Evolutionary conservation across 2,888 invertebrate genomes (phyloP).

Genomic region (Creontiades dilutus): DNA sequence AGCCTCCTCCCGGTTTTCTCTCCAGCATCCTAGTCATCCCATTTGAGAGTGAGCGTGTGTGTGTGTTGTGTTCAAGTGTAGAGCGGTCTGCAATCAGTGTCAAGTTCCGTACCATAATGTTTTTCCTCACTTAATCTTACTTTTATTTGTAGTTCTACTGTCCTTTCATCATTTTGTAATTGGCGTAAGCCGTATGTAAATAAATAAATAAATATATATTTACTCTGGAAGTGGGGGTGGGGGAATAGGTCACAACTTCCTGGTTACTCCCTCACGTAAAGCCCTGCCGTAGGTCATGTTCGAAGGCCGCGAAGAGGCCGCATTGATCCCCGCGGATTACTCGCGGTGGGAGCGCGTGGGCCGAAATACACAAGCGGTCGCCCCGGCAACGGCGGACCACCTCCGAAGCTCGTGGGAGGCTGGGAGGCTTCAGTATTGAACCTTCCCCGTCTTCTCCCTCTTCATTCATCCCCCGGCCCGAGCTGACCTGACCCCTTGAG

Average conservation of each 20-base stretch:
- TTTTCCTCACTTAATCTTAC: no score
- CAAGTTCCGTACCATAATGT: no score
- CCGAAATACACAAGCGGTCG: conserved; percentile 45
- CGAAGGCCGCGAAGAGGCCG: conserved; percentile 12
- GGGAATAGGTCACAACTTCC: neutral
- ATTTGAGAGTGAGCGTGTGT: no score
- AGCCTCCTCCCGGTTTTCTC: no score
- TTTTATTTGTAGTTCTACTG: no score
- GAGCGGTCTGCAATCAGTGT: no score
- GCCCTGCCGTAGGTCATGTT: conserved; percentile 55
- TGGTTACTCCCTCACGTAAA: neutral
- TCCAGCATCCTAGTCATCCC: no score
- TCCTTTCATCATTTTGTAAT: no score
- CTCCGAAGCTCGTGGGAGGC: conserved; percentile 45
- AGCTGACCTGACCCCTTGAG: conserved; percentile 41
- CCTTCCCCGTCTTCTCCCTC: conserved; percentile 40
- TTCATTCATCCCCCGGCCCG: conserved; percentile 35
- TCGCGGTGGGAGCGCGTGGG: conserved; percentile 51
- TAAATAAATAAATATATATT: no score
- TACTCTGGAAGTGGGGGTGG: no score
- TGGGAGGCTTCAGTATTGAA: conserved; percentile 54
- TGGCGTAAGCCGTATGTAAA: no score
- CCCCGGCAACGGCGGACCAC: conserved; percentile 1
- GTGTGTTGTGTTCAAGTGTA: no score
- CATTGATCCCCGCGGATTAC: conserved; percentile 54